Base-by-base conservation (phyloP, 2,113 vertebrate species). In the Paratilapia polleni region DNA sequence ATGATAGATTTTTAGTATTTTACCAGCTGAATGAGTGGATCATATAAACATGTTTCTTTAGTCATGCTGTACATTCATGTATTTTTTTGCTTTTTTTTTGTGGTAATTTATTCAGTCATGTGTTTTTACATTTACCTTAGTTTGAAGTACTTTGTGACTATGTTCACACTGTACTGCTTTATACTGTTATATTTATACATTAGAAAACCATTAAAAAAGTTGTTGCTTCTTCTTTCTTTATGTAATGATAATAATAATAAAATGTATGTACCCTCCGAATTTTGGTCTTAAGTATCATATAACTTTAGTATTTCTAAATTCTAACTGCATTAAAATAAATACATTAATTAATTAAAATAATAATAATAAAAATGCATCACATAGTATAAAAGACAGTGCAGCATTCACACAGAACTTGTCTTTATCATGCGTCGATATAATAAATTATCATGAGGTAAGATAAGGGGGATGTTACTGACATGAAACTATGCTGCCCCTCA, bases 1-100 rank as follows among this genome's bases (percentile, higher is more conserved):
- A 91, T 76, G 79, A 92, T 85, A 63, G 61, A 86, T 81, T 83
- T 62, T 79, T 78, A 34, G 88, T 79, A 31, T 88, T 86, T 91
- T 83, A 22, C 81, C 73, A 89, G 80, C n/a, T 88, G 78, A 73
- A 38, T 22, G 19, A 73, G 19, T 64, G 68, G 4, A 14, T 84
- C 26, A 13, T 68, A 8, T 12, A 77, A 81, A 70, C 63, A 56
- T 5, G 41, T 24, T 66, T 73, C 63, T 24, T 88, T 60, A 66
- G 81, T 86, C 83, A 77, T 47, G 12, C 22, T 77, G 59, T 49
- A 4, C 52, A 36, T 28, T 80, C 68, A 76, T 4, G 1, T 41
- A 60, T 41, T 62, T n/a, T 47, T 60, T 14, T 15, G 1, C 34
- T 64, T 41, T 62, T n/a, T 47, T 60, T 14, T 15, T 38, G 13